A percentile compares a stretch with the other conserved stretches of the same genome.
Conservation (phyloP, 2,113 vertebrate species). For the Tachysurus fulvidraco region DNA sequence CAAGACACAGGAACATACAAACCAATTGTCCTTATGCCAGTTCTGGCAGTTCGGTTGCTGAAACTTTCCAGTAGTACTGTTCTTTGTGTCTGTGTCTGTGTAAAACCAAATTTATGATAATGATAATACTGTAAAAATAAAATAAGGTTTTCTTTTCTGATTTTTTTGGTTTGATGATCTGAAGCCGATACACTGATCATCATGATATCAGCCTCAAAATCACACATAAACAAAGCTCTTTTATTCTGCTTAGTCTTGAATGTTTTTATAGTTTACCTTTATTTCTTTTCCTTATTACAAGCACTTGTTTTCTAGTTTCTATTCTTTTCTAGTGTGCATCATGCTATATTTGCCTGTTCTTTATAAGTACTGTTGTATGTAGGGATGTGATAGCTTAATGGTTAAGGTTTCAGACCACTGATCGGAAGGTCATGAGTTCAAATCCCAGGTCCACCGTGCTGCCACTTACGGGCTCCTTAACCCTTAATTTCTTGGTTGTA, state of each 20-base stretch:
- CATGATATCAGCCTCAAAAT: neutral
- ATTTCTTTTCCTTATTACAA: neutral
- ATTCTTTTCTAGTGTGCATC: neutral
- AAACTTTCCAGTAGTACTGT: slow-evolving; percentile 61
- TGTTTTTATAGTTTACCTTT: neutral
- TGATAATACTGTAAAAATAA: slow-evolving; percentile 67
- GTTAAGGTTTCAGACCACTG: no score
- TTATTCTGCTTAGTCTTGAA: neutral
- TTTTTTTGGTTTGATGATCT: neutral
- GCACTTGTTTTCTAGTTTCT: neutral
- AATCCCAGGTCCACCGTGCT: no score
- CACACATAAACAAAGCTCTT: neutral
- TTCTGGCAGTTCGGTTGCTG: slow-evolving; percentile 47
- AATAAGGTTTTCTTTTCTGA: slow-evolving; percentile 56
- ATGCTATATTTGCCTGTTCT: neutral
- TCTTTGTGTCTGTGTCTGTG: slow-evolving; percentile 52
- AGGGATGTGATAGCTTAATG: no score
- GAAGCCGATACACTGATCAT: neutral
- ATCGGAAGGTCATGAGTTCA: no score
- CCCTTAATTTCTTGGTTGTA: no score
- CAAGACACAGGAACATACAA: slow-evolving; percentile 19
- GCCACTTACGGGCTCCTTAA: no score
- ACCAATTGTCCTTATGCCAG: neutral
- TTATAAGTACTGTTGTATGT: neutral
- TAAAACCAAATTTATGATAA: slow-evolving; percentile 63